Evolutionary conservation across 2,797 vertebrate genomes (phyloP).

Genomic region (Tenualosa ilisha): DNA sequence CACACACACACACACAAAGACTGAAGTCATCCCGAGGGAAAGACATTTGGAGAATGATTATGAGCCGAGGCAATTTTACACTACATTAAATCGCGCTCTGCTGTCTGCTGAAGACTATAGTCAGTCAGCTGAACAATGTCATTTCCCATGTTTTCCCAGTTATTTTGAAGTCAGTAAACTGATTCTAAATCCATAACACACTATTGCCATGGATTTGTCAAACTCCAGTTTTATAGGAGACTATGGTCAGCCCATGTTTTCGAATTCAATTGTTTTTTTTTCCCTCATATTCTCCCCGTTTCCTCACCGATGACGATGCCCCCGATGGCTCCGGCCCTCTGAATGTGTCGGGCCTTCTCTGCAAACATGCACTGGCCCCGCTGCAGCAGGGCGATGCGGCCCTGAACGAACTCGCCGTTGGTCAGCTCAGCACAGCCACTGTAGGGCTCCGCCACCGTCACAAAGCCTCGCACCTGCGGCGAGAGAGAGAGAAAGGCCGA

Average conservation of each 20-base stretch:
- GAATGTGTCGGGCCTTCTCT: slow-evolving; percentile 95
- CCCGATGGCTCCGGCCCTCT: slow-evolving; percentile 93
- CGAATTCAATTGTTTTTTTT: too few species aligned
- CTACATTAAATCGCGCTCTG: neutral
- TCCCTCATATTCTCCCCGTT: slow-evolving; percentile 36
- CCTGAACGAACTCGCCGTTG: slow-evolving; percentile 85
- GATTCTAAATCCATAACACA: neutral
- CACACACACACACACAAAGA: neutral
- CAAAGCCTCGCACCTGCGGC: slow-evolving; percentile 88
- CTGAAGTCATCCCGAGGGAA: neutral
- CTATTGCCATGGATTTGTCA: neutral
- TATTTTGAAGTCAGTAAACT: neutral
- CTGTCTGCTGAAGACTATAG: neutral
- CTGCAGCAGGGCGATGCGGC: slow-evolving; percentile 92
- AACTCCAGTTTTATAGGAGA: neutral
- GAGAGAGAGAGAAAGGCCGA: neutral
- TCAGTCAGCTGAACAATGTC: neutral
- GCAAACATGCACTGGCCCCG: slow-evolving; percentile 99
- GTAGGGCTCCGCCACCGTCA: slow-evolving; percentile 91
- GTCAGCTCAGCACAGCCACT: slow-evolving; percentile 90
- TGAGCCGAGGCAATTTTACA: neutral
- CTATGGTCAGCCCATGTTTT: neutral
- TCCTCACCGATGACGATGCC: slow-evolving; percentile 95
- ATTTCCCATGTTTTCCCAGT: neutral
- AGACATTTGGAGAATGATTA: neutral